phyloP scores from a whole-genome alignment of 2,113 vertebrate species.

The Erpornis zantholeuca region DNA sequence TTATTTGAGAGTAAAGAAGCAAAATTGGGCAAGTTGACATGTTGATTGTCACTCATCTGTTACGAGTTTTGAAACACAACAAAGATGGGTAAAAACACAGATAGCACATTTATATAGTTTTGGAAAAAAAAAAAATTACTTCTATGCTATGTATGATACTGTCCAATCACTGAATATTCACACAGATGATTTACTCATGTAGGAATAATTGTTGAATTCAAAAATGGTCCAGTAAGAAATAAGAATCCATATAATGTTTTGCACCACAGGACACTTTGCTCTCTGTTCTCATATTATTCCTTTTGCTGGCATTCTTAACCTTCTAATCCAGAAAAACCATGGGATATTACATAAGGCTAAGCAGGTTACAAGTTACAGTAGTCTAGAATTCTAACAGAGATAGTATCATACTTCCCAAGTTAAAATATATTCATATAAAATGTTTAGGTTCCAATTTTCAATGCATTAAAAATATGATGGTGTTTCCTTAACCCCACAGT shows the following conservation, averaged over 20 bases:
- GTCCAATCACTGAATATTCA: neutral
- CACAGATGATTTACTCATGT: neutral
- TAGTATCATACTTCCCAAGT: neutral
- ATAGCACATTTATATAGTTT: neutral
- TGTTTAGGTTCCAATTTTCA: neutral
- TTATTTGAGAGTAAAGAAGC: neutral
- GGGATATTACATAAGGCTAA: neutral
- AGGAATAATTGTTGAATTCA: neutral
- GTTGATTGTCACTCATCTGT: neutral
- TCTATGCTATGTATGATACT: neutral
- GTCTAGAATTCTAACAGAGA: neutral
- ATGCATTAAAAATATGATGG: neutral
- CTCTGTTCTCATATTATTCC: neutral
- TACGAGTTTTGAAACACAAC: neutral
- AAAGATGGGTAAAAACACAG: neutral
- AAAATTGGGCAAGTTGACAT: accelerated
- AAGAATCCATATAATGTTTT: neutral
- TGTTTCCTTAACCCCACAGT: neutral
- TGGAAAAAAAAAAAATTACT: neutral
- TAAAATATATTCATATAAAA: neutral
- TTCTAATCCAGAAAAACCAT: neutral
- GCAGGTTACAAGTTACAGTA: neutral
- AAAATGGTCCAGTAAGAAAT: neutral
- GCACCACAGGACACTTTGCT: neutral
- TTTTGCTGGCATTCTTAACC: neutral